Base-by-base conservation (phyloP, 1,140 invertebrate species). In the Brachionus koreanus region DNA sequence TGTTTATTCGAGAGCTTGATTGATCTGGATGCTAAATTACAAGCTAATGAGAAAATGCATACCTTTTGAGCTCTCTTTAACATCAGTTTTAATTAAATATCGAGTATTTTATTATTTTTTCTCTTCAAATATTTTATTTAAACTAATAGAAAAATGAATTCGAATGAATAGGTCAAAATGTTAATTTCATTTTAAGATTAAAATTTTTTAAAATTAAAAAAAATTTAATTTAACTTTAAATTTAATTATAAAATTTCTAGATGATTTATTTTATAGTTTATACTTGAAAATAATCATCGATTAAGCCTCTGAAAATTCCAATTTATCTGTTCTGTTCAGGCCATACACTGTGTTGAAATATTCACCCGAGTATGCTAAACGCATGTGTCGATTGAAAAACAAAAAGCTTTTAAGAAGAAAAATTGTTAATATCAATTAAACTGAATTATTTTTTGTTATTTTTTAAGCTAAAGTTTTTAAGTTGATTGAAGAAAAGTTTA, bases 21-120 rank as follows among this genome's bases (percentile, higher is more conserved):
- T 65, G 29, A 65, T 65, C 33, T 65, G n/a, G 33, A 65, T 65
- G 63, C 25, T 65, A 65, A 65, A 65, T 65, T 35, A 57, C 49
- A 57, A 57, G 49, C 49, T 25, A 57, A 57, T 57, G 49, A 19
- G 49, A 57, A 57, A 57, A 57, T 57, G n/a, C 49, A 1, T 29
- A 29, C 29, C n/a, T 57, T 57, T 19, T 6, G 16, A 57, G 16
- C 49, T 57, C 49, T 6, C 19, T 7, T 57, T 57, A n/a, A 57
- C n/a, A 57, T 57, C 6, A 3, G 49, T 19, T 57, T 57, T 25
- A 57, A 57, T 57, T 57, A 57, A 57, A 57, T 57, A 57, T 23
- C 49, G 19, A 57, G 49, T 57, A 13, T 42, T 42, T 42, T 57
- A 19, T 57, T 57, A 57, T 42, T 7, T 42, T 10, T 42, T 13